Conservation (phyloP, 1,140 invertebrate species). For the Batillaria attramentaria region DNA sequence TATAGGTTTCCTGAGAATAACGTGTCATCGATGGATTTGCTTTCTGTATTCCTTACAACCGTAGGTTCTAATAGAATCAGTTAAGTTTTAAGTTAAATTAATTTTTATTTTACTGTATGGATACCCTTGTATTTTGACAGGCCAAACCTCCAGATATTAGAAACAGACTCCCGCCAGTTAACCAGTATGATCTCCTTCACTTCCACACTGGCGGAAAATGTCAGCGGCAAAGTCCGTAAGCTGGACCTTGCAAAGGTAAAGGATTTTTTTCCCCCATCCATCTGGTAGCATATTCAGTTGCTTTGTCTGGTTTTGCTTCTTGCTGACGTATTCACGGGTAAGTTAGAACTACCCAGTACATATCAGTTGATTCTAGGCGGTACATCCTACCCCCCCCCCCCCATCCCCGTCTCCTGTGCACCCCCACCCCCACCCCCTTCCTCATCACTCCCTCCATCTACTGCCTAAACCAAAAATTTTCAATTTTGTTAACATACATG, state of each 20-base stretch:
- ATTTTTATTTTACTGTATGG: conserved; percentile 7
- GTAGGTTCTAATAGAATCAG: not conserved
- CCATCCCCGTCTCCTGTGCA: too few species aligned
- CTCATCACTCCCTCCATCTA: too few species aligned
- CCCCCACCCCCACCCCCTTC: too few species aligned
- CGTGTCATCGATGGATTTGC: not conserved
- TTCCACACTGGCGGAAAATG: conserved; percentile 91
- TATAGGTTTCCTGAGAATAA: too few species aligned
- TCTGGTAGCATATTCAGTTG: too few species aligned
- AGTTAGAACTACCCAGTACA: too few species aligned
- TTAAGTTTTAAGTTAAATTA: not conserved
- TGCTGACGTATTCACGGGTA: too few species aligned
- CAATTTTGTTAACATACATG: not conserved
- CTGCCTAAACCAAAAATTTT: not conserved
- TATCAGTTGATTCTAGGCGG: too few species aligned
- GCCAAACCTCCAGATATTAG: conserved; percentile 80
- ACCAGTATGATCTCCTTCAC: conserved; percentile 78
- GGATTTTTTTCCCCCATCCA: too few species aligned
- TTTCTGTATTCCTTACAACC: conserved; percentile 12
- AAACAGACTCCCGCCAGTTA: conserved; percentile 80
- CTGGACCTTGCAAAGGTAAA: conserved; percentile 93
- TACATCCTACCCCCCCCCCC: too few species aligned
- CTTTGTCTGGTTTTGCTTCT: too few species aligned
- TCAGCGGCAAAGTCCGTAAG: conserved; percentile 95
- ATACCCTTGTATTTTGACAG: conserved; percentile 62